phyloP scores from a whole-genome alignment of 1,140 invertebrate species.

The Rhyacophila brunnea region DNA sequence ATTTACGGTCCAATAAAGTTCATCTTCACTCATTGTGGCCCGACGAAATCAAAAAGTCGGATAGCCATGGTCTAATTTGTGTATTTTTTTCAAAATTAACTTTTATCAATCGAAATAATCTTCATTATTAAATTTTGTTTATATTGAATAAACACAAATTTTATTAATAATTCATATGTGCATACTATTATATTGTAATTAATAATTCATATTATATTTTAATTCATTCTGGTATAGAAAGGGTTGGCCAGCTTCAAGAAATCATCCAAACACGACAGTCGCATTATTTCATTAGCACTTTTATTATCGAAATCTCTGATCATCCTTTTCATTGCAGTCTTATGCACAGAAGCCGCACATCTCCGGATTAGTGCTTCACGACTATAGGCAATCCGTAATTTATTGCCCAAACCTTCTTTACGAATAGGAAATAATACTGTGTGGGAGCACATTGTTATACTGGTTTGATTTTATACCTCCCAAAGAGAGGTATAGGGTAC shows the following conservation, averaged over 20 bases:
- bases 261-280: not conserved
- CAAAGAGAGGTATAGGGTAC: conserved; percentile 11
- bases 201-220: too few species aligned
- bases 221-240: too few species aligned
- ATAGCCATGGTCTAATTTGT: too few species aligned
- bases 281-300: conserved; percentile 33
- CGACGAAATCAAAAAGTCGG: too few species aligned
- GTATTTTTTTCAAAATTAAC: too few species aligned
- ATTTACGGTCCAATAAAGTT: too few species aligned
- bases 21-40: too few species aligned
- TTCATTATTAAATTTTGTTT: too few species aligned
- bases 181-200: too few species aligned
- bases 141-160: too few species aligned
- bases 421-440: conserved; percentile 4
- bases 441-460: conserved; percentile 21
- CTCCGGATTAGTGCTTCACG: conserved; percentile 6
- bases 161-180: too few species aligned
- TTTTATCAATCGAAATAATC: too few species aligned
- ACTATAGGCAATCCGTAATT: not conserved
- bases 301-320: conserved; percentile 26
- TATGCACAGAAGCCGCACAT: conserved; percentile 12
- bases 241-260: not conserved
- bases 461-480: conserved; percentile 27
- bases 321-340: conserved; percentile 6
- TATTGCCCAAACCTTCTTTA: conserved; percentile 4